A percentile compares a stretch with the other conserved stretches of the same genome.
phyloP scores from a whole-genome alignment of 1,140 invertebrate species.

The Homalodisca vitripennis region DNA sequence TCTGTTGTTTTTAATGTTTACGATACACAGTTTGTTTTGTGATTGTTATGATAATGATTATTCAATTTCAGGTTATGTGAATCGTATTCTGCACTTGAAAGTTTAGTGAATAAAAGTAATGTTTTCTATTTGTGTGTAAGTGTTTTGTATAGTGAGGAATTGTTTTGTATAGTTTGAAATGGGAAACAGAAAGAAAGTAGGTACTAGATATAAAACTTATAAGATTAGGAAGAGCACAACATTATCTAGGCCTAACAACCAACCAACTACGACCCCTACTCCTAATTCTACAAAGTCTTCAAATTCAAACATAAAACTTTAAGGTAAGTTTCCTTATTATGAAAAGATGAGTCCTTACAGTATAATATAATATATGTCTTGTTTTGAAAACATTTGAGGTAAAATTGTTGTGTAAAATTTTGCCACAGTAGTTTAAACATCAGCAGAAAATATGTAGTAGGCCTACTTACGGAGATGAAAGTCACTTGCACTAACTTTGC shows the following conservation, averaged over 20 bases:
- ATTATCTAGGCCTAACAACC: slow-evolving; percentile 5
- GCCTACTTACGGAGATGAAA: neutral
- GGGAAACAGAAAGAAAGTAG: slow-evolving; percentile 15
- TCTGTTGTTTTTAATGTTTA: neutral
- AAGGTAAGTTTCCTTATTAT: too few species aligned
- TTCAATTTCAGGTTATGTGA: slow-evolving; percentile 11
- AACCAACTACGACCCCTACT: slow-evolving; percentile 6
- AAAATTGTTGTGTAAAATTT: too few species aligned
- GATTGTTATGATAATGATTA: too few species aligned
- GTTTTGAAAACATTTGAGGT: too few species aligned
- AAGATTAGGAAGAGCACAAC: slow-evolving; percentile 8
- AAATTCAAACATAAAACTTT: neutral
- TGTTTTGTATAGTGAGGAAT: neutral
- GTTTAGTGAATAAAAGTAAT: too few species aligned
- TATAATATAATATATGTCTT: too few species aligned
- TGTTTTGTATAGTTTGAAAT: slow-evolving; percentile 15
- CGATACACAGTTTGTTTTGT: neutral
- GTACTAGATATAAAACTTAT: slow-evolving; percentile 5
- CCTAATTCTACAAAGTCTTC: slow-evolving; percentile 10
- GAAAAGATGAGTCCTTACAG: too few species aligned
- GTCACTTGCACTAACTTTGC: slow-evolving; percentile 1
- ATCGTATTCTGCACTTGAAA: too few species aligned
- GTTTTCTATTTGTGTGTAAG: too few species aligned
- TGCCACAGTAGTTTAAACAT: too few species aligned
- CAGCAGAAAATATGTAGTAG: too few species aligned